Percentiles rank a stretch among this genome's conserved stretches.
phyloP scores from a whole-genome alignment of 2,888 invertebrate genomes.

The Nipponacmea schrenckii region DNA sequence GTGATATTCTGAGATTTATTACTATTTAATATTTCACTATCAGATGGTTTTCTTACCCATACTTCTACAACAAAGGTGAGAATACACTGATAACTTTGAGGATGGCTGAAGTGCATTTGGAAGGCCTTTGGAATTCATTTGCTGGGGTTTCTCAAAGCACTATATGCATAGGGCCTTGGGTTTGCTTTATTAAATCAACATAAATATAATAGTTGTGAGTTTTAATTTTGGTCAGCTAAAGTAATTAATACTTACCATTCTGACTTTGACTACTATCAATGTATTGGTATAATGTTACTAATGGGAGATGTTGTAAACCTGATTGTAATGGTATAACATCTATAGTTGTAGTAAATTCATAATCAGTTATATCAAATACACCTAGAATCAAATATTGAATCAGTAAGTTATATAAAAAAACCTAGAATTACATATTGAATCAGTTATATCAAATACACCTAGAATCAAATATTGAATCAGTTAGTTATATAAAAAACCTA shows the following conservation, averaged over 20 bases:
- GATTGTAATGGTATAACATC: conserved; percentile 94
- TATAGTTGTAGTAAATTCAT: conserved; percentile 79
- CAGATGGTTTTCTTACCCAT: conserved; percentile 23
- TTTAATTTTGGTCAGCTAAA: no score
- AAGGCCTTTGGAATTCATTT: no score
- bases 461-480: no score
- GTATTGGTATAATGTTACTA: conserved; percentile 88
- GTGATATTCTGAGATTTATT: conserved; percentile 11
- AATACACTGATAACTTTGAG: background rate
- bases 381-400: conserved; percentile 71
- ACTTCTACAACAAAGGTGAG: conserved; percentile 22
- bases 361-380: conserved; percentile 74
- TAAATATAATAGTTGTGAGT: no score
- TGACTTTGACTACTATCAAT: conserved; percentile 58
- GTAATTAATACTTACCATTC: background rate
- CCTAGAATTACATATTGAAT: no score
- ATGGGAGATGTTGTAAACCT: conserved; percentile 88
- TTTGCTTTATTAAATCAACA: no score
- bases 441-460: no score
- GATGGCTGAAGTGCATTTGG: no score
- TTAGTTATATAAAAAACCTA: no score
- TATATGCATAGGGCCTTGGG: no score
- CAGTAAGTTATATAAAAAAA: no score
- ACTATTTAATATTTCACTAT: background rate
- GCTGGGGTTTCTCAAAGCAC: no score